A percentile compares a stretch with the other conserved stretches of the same genome.
These are phyloP conservation scores for Rotaria sp. DNA, from an alignment of 2,888 invertebrate genomes.

Conservation along the genomic window DNA sequence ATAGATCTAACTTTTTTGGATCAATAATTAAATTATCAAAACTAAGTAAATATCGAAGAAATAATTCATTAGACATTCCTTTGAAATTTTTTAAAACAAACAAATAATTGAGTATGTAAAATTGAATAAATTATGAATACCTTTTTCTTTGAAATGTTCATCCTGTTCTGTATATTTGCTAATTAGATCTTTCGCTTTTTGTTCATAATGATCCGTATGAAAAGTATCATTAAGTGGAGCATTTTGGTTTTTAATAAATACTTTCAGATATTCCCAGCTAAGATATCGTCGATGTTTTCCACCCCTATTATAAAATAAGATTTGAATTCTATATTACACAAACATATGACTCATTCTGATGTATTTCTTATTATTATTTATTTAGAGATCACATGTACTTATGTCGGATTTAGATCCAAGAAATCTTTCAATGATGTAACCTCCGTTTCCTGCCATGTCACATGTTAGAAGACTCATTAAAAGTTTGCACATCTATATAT, in stretches of 20 bases:
- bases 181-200: neutral
- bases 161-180: neutral
- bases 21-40: conserved; percentile 99
- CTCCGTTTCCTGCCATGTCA: too few species aligned
- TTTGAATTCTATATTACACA: neutral
- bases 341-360: too few species aligned
- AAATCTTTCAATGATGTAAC: too few species aligned
- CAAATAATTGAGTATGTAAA: neutral
- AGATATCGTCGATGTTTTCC: neutral
- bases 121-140: neutral
- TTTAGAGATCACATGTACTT: too few species aligned
- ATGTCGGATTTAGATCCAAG: too few species aligned
- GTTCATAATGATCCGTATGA: neutral
- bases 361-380: too few species aligned
- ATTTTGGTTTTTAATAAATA: neutral
- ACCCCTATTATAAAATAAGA: neutral
- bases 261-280: neutral
- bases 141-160: neutral
- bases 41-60: conserved; percentile 76
- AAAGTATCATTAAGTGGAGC: neutral
- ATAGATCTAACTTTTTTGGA: conserved; percentile 84
- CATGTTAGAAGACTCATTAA: too few species aligned
- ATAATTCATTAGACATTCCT: conserved; percentile 9
- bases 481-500: too few species aligned
- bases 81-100: conserved; percentile 24